A percentile compares a stretch with the other conserved stretches of the same genome.
Evolutionary conservation across 2,113 vertebrate species (phyloP).

Genomic region (Odontesthes bonariensis): DNA sequence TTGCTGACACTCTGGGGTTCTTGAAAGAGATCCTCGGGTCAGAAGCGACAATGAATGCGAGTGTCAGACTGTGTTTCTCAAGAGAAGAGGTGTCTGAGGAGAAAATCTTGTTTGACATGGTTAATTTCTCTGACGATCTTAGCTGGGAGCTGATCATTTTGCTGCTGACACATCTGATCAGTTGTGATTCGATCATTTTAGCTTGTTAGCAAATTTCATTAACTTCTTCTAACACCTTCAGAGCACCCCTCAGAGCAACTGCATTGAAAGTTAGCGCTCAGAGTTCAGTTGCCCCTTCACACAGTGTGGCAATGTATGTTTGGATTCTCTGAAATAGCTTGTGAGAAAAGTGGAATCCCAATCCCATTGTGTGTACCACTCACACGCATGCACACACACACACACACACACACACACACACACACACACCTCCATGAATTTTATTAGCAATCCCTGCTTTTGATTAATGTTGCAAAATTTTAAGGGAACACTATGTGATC

Average conservation of each 20-base stretch:
- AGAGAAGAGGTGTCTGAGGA: conserved; percentile 16
- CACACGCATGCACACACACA: background rate
- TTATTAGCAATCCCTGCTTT: too few species aligned
- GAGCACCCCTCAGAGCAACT: too few species aligned
- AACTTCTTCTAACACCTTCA: background rate
- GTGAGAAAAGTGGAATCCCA: too few species aligned
- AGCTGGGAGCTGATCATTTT: conserved; percentile 36
- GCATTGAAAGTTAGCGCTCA: background rate
- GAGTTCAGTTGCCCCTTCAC: too few species aligned
- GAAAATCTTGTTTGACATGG: conserved; percentile 50
- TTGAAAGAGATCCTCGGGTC: conserved; percentile 10
- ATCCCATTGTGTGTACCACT: background rate
- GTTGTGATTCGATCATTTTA: conserved; percentile 26
- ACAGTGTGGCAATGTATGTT: background rate
- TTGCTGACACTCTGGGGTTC: background rate
- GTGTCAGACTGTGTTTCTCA: conserved; percentile 41
- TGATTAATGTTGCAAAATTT: too few species aligned
- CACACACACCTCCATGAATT: too few species aligned
- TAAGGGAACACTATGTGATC: too few species aligned
- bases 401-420: too few species aligned
- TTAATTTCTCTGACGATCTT: conserved; percentile 48
- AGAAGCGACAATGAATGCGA: background rate
- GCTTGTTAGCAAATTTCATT: conserved; percentile 14
- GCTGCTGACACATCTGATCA: conserved; percentile 49
- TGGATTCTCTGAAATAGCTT: too few species aligned